Percentiles rank a stretch among this genome's conserved stretches.
phyloP scores from a whole-genome alignment of 2,888 invertebrate species.

The Callyntrura sp. region DNA sequence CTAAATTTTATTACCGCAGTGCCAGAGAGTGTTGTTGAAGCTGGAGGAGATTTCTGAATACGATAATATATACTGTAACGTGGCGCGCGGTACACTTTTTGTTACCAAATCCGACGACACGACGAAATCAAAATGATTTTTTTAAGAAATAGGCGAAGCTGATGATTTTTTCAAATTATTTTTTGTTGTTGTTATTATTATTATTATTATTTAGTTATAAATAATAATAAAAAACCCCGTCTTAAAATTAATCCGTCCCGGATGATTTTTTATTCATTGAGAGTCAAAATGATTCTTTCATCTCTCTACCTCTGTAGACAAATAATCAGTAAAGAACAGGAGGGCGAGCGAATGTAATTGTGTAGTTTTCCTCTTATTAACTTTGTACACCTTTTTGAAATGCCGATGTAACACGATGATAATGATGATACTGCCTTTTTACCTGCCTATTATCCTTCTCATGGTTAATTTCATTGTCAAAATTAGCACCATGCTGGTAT shows the following conservation, averaged over 20 bases:
- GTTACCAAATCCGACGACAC: conserved; percentile 55
- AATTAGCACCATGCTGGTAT: conserved; percentile 69
- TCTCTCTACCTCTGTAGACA: conserved; percentile 11
- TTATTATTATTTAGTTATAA: conserved; percentile 61
- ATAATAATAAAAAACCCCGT: conserved; percentile 9
- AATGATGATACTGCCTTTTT: not conserved
- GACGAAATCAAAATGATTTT: conserved; percentile 13
- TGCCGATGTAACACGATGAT: conserved; percentile 45
- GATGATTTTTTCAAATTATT: not conserved
- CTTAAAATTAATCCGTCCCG: conserved; percentile 19
- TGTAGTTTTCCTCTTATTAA: conserved; percentile 19
- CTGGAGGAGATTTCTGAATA: conserved; percentile 8
- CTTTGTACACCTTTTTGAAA: conserved; percentile 28
- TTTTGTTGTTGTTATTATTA: not conserved
- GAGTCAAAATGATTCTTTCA: not conserved
- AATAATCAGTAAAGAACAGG: not conserved
- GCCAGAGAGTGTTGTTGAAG: conserved; percentile 4
- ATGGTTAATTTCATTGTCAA: conserved; percentile 68
- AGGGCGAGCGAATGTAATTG: not conserved
- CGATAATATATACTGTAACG: not conserved
- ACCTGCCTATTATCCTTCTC: conserved; percentile 53
- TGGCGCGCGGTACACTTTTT: conserved; percentile 44
- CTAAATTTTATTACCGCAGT: conserved; percentile 42
- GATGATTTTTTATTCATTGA: not conserved
- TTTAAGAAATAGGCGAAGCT: not conserved